Evolutionary conservation across 2,113 vertebrate species (phyloP).

Genomic region (Oceanites oceanicus): DNA sequence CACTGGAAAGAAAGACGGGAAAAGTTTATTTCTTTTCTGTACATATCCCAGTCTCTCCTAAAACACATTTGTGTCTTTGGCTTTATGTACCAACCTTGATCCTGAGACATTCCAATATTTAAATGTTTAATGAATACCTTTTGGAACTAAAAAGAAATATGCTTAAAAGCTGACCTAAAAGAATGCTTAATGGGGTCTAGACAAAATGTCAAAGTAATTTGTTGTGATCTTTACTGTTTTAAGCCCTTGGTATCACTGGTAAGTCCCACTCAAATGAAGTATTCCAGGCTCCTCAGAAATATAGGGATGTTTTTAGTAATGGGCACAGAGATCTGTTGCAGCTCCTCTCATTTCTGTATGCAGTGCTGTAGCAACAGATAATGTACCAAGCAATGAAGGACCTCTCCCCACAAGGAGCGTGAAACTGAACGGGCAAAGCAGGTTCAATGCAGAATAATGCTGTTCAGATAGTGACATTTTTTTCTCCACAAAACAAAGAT

Average conservation of each 20-base stretch:
- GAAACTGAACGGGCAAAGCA: not conserved
- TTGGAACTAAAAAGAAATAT: not conserved
- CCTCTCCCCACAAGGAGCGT: not conserved
- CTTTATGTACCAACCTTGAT: not conserved
- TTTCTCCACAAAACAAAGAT: not conserved
- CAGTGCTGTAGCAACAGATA: not conserved
- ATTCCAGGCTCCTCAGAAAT: not conserved
- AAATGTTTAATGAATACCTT: not conserved
- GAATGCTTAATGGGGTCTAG: not conserved
- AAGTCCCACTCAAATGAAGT: not conserved
- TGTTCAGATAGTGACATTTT: not conserved
- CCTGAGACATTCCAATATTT: not conserved
- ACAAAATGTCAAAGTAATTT: not conserved
- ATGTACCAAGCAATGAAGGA: not conserved
- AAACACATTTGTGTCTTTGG: not conserved
- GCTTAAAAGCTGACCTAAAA: not conserved
- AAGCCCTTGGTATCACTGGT: not conserved
- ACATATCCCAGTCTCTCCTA: not conserved
- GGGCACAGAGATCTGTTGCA: not conserved
- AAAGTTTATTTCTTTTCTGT: not conserved
- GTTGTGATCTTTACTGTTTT: not conserved
- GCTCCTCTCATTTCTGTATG: not conserved
- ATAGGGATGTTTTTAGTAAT: not conserved
- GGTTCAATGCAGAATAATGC: not conserved
- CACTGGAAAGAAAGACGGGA: not conserved